Percentiles rank a stretch among this genome's conserved stretches.
These are phyloP conservation scores for Brassicogethes aeneus DNA, from an alignment of 2,888 invertebrate genomes.

Conservation along the genomic window DNA sequence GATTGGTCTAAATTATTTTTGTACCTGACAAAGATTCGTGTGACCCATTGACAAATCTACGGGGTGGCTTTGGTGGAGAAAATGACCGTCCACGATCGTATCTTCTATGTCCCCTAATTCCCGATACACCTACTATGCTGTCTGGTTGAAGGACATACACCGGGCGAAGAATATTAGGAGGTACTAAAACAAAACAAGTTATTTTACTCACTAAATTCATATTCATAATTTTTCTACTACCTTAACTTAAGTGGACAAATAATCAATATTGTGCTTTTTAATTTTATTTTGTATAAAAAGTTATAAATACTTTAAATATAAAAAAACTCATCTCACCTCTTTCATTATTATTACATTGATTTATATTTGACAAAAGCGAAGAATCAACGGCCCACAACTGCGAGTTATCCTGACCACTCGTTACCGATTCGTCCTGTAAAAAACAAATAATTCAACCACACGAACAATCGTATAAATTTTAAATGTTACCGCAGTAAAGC, in stretches of 20 bases:
- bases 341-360: constrained; percentile 22
- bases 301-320: no score
- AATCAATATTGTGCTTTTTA: no score
- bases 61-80: constrained; percentile 31
- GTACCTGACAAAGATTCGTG: constrained; percentile 2
- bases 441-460: no score
- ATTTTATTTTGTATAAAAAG: no score
- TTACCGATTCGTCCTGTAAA: constrained; percentile 30
- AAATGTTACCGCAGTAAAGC: no score
- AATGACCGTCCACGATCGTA: constrained; percentile 34
- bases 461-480: no score
- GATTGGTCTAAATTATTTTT: no score
- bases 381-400: constrained; percentile 34
- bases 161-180: constrained; percentile 29
- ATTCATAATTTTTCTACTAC: no score
- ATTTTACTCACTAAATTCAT: no score
- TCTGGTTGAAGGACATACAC: constrained; percentile 34
- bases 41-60: constrained; percentile 7
- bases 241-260: no score
- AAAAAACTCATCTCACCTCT: no score
- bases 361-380: constrained; percentile 24
- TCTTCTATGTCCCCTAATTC: constrained; percentile 16
- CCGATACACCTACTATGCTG: constrained; percentile 4
- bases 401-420: constrained; percentile 22
- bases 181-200: constrained; percentile 20